Evolutionary conservation across 2,113 vertebrate species (phyloP).

Genomic region (Lophotis ruficrista): DNA sequence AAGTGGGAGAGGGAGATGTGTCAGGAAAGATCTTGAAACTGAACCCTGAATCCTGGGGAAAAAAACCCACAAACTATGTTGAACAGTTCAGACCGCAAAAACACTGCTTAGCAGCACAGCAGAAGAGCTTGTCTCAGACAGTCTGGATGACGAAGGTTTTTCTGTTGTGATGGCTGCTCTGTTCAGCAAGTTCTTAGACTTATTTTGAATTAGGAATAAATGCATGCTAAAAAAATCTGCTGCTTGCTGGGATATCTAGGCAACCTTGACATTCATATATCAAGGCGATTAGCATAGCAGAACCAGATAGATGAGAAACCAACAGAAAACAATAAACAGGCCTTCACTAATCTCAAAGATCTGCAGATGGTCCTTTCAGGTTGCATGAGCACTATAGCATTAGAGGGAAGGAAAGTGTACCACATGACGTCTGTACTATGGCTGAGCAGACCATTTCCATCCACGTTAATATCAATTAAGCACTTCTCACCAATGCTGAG

Average conservation of each 20-base stretch:
- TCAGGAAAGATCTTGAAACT: not conserved
- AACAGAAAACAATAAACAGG: slow-evolving; percentile 44
- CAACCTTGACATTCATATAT: not conserved
- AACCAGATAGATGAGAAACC: slow-evolving; percentile 13
- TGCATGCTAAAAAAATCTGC: not conserved
- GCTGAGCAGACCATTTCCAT: slow-evolving; percentile 19
- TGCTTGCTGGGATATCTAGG: not conserved
- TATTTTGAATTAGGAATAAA: not conserved
- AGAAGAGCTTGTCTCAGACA: not conserved
- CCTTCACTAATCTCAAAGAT: slow-evolving; percentile 51
- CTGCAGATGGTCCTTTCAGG: slow-evolving; percentile 56
- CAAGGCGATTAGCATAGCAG: not conserved
- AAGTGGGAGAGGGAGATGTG: not conserved
- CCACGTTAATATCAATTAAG: slow-evolving; percentile 43
- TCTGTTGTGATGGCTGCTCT: not conserved
- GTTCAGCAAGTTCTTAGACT: not conserved
- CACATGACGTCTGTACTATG: slow-evolving; percentile 17
- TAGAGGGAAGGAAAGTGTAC: not conserved
- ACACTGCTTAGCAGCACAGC: not conserved
- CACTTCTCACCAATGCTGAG: not conserved
- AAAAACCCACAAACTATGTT: not conserved
- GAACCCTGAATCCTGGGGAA: not conserved
- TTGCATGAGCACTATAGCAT: not conserved
- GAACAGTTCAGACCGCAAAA: not conserved
- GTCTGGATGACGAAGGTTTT: not conserved